A percentile compares a stretch with the other conserved stretches of the same genome.
These are phyloP conservation scores for Spodoptera exigua DNA, from an alignment of 2,888 invertebrate species.

Conservation along the genomic window DNA sequence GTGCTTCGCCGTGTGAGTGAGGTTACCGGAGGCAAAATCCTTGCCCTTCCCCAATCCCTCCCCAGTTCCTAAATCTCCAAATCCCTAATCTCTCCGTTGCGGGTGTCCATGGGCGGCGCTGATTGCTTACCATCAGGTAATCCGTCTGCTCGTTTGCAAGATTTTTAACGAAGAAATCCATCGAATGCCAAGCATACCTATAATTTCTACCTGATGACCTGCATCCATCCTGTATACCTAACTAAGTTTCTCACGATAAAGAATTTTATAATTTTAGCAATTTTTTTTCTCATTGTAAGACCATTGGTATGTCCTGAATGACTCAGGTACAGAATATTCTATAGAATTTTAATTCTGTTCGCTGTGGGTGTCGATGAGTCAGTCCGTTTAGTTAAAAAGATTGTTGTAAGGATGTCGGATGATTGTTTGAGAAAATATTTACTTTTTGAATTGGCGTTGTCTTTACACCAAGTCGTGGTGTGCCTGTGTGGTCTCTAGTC, in stretches of 20 bases:
- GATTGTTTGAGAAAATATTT: constrained; percentile 36
- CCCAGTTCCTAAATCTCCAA: no score
- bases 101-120: no score
- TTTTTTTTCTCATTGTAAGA: constrained; percentile 41
- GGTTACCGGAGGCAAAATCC: no score
- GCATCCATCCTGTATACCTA: neutral
- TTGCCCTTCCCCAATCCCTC: no score
- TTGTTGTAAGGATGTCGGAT: constrained; percentile 4
- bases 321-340: constrained; percentile 50
- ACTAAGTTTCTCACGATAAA: constrained; percentile 13
- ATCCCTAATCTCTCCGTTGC: no score
- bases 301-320: constrained; percentile 55
- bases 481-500: constrained; percentile 32
- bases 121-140: neutral
- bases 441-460: constrained; percentile 8
- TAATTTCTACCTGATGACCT: no score
- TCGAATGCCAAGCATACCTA: no score
- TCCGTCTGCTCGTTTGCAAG: no score
- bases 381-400: constrained; percentile 31
- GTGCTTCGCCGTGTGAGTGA: no score
- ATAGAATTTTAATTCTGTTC: constrained; percentile 53
- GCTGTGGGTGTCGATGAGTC: constrained; percentile 50
- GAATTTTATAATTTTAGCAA: constrained; percentile 5
- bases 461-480: constrained; percentile 4
- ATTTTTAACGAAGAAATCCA: no score